These are phyloP conservation scores for Gymnoscopelus braueri DNA, from an alignment of 2,797 vertebrate genomes.

Conservation along the genomic window DNA sequence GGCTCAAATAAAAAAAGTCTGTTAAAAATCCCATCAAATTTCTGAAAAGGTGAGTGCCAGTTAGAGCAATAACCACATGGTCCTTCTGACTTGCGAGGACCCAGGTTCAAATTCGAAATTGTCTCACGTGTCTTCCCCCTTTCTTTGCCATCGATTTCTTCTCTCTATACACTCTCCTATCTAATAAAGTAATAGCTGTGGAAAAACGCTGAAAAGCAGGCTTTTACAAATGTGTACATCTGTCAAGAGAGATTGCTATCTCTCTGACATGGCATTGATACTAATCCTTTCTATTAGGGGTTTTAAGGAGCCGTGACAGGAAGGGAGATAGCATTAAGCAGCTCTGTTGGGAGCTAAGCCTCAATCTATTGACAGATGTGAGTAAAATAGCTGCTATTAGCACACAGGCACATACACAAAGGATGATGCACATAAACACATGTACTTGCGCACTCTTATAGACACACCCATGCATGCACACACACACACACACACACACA, in stretches of 20 bases:
- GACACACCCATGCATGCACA: neutral
- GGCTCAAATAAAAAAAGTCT: too few relatives aligned
- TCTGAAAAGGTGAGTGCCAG: too few relatives aligned
- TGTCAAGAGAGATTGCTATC: slow-evolving; percentile 47
- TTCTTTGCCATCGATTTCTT: too few relatives aligned
- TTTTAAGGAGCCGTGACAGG: slow-evolving; percentile 42
- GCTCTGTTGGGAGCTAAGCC: slow-evolving; percentile 30
- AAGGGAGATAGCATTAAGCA: slow-evolving; percentile 43
- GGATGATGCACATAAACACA: neutral
- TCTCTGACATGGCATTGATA: slow-evolving; percentile 13
- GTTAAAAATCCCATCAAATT: too few relatives aligned
- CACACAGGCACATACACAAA: neutral
- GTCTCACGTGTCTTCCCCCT: too few relatives aligned
- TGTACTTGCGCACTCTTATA: too few relatives aligned
- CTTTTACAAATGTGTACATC: slow-evolving; percentile 31
- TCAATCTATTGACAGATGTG: slow-evolving; percentile 48
- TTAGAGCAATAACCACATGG: too few relatives aligned
- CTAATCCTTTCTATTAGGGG: slow-evolving; percentile 54
- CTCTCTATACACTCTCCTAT: too few relatives aligned
- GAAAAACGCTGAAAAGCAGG: too few relatives aligned
- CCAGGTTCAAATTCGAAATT: too few relatives aligned
- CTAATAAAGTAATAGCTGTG: too few relatives aligned
- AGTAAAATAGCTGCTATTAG: slow-evolving; percentile 47
- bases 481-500: neutral
- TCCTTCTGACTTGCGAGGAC: too few relatives aligned